Base-by-base conservation (phyloP, 2,113 vertebrate species). In the Petromus typicus region DNA sequence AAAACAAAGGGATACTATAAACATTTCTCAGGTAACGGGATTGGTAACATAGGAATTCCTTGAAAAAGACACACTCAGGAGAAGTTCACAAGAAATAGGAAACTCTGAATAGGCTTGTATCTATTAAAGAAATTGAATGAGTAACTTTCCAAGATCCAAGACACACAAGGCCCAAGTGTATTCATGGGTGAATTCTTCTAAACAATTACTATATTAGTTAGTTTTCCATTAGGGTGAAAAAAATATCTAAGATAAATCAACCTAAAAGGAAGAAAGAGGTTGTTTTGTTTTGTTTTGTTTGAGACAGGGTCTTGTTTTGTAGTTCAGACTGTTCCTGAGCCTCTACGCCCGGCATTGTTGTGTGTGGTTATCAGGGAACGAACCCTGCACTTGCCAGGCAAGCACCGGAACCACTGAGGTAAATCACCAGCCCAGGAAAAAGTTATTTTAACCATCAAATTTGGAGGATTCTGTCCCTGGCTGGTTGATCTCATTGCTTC, bases 11-110 rank as follows among this genome's bases (percentile, higher is more conserved):
- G 73, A 71, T n/a, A 57, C 11, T 45, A 25, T 6, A 8, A 71
- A 63, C 5, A n/a, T 13, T 63, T 56, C 63, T 81, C n/a, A 23
- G n/a, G 34, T 59, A 48, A 78, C 25, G 80, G 23, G 61, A n/a
- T 80, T 63, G 81, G 71, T 94, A 40, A 69, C 27, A 5, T 61
- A 61, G 18, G 78, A 94, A 86, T 61, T 63, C 14, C 73, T 94
- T 63, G 9, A 73, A 91, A 54, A n/a, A n/a, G 64, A 78, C 34
- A 51, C 25, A 61, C 61, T 51, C 23, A 59, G 32, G n/a, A 6
- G 80, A 90, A 80, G 40, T 7, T 27, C 64, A 78, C 14, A 89
- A 84, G 79, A 71, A 78, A 69, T 20, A 81, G 54, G 34, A 25
- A 51, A 34, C n/a, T 79, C 18, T 51, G 27, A 82, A 51, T 88